Evolutionary conservation across 2,888 invertebrate genomes (phyloP), one percentile per base, ranked within the genome.

Genomic region (Archips crataeganus): DNA sequence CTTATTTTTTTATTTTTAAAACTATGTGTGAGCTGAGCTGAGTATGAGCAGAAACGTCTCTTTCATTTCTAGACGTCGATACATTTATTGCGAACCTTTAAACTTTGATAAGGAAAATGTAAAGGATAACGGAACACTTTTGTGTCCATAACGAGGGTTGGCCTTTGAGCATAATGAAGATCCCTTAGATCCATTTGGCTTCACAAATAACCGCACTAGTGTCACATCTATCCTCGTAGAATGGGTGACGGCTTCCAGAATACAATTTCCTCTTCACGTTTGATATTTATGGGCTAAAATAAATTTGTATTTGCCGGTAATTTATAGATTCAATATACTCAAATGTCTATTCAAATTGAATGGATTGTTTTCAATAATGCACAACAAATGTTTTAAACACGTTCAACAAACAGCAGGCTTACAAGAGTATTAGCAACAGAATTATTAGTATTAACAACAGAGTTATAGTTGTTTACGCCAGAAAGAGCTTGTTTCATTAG

Each of bases 181-280:
- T 57, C 45, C 45, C 67, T 67, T 47, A 23, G 34, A n/a, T n/a
- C 42, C n/a, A 23, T 32, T 45, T 59, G 34, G 45, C 9, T 11
- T 59, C 11, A 15, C 59, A 45, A 59, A 47, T 45, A 68, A 34
- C 47, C 59, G 32, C 42, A 42, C 23, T 47, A 13, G 34, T 59
- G 47, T 47, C 59, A 15, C 59, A 57, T 68, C 59, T 32, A 57
- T 57, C 57, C 32, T 23, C 11, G 57, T 57, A 57, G 57, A 57
- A 57, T 57, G 57, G 57, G 57, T 32, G 57, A 57, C 57, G 11
- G 57, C 11, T 57, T 4, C 57, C 11, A 57, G 57, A 65, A 65
- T 49, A 49, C 65, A 65, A 65, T 65, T 65, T 65, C 51, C 65
- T 65, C 23, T 32, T 11, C 57, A 32, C 57, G 57, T 32, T 32